A percentile compares a stretch with the other conserved stretches of the same genome.
Conservation (phyloP, 2,113 vertebrate species). For the Propithecus coquereli region DNA sequence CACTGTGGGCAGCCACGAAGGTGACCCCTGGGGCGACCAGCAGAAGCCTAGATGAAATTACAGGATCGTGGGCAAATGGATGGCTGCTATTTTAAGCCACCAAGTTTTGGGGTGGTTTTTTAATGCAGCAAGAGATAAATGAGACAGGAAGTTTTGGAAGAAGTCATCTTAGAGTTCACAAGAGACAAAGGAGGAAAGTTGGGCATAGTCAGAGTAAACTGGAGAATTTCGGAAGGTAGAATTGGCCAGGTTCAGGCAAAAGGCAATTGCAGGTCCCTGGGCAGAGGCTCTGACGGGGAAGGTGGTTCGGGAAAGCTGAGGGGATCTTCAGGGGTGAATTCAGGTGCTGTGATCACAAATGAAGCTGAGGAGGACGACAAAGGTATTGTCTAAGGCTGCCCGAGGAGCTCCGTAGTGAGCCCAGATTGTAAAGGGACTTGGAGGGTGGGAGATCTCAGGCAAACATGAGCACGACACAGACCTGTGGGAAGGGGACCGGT, state of each 20-base stretch:
- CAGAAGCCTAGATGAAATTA: background rate
- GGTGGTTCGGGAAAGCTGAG: background rate
- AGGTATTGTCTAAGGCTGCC: background rate
- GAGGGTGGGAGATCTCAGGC: background rate
- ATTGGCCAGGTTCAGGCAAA: background rate
- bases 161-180: background rate
- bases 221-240: background rate
- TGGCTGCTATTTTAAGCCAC: conserved; percentile 8
- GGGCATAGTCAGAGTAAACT: background rate
- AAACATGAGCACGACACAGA: background rate
- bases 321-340: background rate
- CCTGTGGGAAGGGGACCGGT: background rate
- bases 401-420: background rate
- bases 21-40: background rate
- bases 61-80: background rate
- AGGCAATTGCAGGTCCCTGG: fast-evolving
- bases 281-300: background rate
- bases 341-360: background rate
- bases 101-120: background rate
- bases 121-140: background rate
- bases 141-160: background rate
- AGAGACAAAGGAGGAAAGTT: background rate
- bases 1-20: fast-evolving
- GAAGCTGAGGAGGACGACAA: background rate
- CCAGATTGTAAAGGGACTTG: background rate